Conservation (phyloP, 2,888 invertebrate genomes). For the Pseudococcus longispinus region DNA sequence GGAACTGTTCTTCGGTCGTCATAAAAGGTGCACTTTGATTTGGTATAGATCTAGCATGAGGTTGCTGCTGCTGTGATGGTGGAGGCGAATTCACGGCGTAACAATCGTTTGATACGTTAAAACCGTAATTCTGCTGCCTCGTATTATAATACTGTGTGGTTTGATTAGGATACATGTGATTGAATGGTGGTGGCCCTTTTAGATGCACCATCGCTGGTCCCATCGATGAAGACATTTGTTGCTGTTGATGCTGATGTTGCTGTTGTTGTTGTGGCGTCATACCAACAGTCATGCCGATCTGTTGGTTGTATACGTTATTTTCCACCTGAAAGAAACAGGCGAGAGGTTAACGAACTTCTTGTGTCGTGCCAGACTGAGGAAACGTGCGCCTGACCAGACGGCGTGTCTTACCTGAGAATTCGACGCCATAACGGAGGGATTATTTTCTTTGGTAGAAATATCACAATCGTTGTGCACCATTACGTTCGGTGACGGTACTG, state of each 20-base stretch:
- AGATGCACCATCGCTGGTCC: slow-evolving; percentile 41
- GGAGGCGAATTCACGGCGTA: slow-evolving; percentile 19
- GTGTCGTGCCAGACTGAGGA: too few relatives aligned
- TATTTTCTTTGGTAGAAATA: slow-evolving; percentile 57
- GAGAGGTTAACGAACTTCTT: neutral
- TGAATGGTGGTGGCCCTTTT: slow-evolving; percentile 42
- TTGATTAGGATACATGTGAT: slow-evolving; percentile 43
- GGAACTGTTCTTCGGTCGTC: neutral
- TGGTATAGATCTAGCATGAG: slow-evolving; percentile 5
- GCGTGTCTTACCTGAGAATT: slow-evolving; percentile 37
- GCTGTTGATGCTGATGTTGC: neutral
- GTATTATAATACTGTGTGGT: slow-evolving; percentile 27
- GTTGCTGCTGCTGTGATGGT: neutral
- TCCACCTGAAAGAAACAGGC: slow-evolving; percentile 37
- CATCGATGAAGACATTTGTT: slow-evolving; percentile 15
- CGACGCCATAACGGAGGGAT: slow-evolving; percentile 47
- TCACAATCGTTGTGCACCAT: slow-evolving; percentile 55
- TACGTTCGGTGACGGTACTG: slow-evolving; percentile 52
- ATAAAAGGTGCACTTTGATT: slow-evolving; percentile 32
- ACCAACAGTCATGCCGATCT: slow-evolving; percentile 42
- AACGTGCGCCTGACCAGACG: too few relatives aligned
- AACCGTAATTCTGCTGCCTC: slow-evolving; percentile 36
- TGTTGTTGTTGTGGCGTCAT: slow-evolving; percentile 33
- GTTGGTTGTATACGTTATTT: slow-evolving; percentile 18
- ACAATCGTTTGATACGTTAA: slow-evolving; percentile 40